A percentile compares a stretch with the other conserved stretches of the same genome.
Evolutionary conservation across 2,797 vertebrate genomes (phyloP).

Genomic region (Scyliorhinus canicula): DNA sequence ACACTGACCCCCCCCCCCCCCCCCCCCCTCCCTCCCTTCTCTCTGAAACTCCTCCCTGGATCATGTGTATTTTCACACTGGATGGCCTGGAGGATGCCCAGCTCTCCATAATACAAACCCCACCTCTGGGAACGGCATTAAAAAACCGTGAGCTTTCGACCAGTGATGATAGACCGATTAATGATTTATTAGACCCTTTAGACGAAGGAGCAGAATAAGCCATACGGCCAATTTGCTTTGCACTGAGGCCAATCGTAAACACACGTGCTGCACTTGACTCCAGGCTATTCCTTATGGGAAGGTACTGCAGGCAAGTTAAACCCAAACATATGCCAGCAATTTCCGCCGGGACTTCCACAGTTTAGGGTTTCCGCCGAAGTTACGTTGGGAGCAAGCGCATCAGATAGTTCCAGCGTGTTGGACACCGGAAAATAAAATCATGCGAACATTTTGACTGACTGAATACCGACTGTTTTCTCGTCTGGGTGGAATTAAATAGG

Average conservation of each 20-base stretch:
- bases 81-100: neutral
- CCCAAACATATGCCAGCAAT: neutral
- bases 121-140: neutral
- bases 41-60: no score
- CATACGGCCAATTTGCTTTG: neutral
- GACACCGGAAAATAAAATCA: neutral
- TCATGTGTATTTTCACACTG: neutral
- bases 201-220: no score
- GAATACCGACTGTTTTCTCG: neutral
- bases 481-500: neutral
- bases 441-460: neutral
- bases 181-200: no score
- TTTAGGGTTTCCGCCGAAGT: neutral
- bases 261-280: neutral
- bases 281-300: neutral
- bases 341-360: neutral
- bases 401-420: neutral
- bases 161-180: no score
- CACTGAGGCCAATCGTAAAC: neutral
- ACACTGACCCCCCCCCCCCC: neutral
- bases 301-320: no score
- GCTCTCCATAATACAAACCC: neutral
- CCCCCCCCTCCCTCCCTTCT: neutral
- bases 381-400: neutral
- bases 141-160: no score